These are phyloP conservation scores for Carposina sasakii DNA, from an alignment of 1,140 invertebrate species.

Conservation along the genomic window DNA sequence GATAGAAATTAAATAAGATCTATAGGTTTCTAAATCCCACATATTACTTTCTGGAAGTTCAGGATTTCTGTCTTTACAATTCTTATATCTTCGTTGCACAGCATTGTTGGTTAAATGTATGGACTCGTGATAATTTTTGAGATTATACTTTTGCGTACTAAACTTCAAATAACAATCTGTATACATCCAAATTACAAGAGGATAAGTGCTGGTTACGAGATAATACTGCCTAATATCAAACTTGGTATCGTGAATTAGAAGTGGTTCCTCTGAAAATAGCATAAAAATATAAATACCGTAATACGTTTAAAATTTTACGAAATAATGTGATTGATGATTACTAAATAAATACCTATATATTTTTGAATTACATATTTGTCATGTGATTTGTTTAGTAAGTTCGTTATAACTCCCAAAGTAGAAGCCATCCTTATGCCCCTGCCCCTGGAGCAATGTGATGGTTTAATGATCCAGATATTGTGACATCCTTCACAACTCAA, in stretches of 20 bases:
- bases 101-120: constrained; percentile 95
- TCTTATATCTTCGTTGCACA: constrained; percentile 89
- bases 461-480: constrained; percentile 96
- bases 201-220: constrained; percentile 85
- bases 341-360: constrained; percentile 85
- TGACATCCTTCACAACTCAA: constrained; percentile 82
- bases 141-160: constrained; percentile 89
- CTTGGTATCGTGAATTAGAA: constrained; percentile 91
- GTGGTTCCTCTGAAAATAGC: constrained; percentile 78
- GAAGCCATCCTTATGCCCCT: constrained; percentile 82
- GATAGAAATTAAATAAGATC: constrained; percentile 76
- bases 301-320: too few relatives aligned
- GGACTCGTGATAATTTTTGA: constrained; percentile 88
- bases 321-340: too few relatives aligned
- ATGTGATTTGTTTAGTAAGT: constrained; percentile 70
- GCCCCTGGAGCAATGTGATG: constrained; percentile 88
- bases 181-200: constrained; percentile 91
- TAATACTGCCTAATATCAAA: constrained; percentile 95
- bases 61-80: constrained; percentile 73
- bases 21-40: constrained; percentile 89
- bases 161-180: constrained; percentile 91
- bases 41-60: constrained; percentile 86
- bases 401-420: constrained; percentile 78
- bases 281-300: constrained; percentile 2
- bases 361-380: constrained; percentile 90